Evolutionary conservation across 2,797 vertebrate genomes (phyloP), one percentile per base, ranked within the genome.

Genomic region (Apodemus agrarius): DNA sequence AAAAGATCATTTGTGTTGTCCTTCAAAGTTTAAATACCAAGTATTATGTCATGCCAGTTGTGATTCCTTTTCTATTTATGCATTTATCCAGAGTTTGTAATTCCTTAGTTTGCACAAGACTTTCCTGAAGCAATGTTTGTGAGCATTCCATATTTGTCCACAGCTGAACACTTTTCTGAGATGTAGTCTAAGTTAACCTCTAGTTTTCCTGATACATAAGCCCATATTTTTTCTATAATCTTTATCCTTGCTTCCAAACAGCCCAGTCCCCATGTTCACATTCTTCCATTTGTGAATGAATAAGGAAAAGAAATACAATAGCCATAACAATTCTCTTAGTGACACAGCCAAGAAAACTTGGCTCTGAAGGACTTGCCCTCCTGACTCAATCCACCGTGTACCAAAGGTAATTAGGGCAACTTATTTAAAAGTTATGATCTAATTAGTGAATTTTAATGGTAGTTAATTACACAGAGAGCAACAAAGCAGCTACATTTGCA

Each of bases 401-500:
- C 98, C 98, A 97, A 98, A 98, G 98, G 98, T 98, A 99, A 99
- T 99, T 98, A 98, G 98, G 97, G 97, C 97, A 98, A 98, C 98
- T 98, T 99, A 98, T 98, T 98, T 98, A 98, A 99, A 99, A 99
- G 98, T 98, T 99, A 99, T 2, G 98, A 98, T 98, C 98, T 99
- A 98, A 99, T 99, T 98, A 99, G 98, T 97, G 97, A 92, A 95
- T 98, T 97, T 98, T 99, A 99, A 98, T 98, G 98, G 98, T 98
- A 98, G 97, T 98, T 98, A 99, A 99, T 99, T 99, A 98, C 97
- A 98, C 82, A 97, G 98, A 98, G 98, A 98, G 98, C 98, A 98
- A 98, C 98, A 98, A 98, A 98, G 98, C 98, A 97, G 98, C 98
- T 98, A 96, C 97, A 98, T 98, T 98, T 98, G 96, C 97, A 98